Evolutionary conservation across 2,113 vertebrate genomes (phyloP).

Genomic region (Upupa epops): DNA sequence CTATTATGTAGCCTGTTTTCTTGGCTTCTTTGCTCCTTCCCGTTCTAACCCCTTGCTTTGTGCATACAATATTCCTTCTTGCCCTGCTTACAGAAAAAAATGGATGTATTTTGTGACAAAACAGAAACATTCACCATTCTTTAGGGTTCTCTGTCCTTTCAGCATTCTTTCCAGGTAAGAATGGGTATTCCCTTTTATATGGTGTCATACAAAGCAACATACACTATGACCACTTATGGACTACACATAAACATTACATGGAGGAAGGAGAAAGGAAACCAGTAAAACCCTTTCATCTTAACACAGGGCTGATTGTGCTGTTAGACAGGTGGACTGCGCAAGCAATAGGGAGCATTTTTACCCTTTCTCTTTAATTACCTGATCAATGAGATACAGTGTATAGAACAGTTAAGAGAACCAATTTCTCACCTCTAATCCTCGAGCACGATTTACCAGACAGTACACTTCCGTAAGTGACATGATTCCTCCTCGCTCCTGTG

Average conservation of each 20-base stretch:
- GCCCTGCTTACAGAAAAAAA: background rate
- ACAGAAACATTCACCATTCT: background rate
- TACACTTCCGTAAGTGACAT: slow-evolving; percentile 98
- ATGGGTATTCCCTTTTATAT: background rate
- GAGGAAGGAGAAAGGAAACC: background rate
- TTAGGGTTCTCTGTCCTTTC: background rate
- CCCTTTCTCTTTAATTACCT: background rate
- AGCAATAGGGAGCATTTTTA: background rate
- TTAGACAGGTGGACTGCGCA: background rate
- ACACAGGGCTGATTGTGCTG: background rate
- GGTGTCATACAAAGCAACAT: background rate
- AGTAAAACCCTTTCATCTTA: background rate
- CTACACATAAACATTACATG: background rate
- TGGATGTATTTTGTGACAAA: background rate
- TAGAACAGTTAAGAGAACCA: background rate
- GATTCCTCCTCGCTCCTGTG: slow-evolving; percentile 93
- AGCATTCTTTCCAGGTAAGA: background rate
- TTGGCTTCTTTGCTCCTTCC: background rate
- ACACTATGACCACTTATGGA: background rate
- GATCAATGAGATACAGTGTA: background rate
- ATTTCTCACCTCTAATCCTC: slow-evolving; percentile 91
- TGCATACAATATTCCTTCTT: background rate
- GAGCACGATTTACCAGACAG: slow-evolving; percentile 93
- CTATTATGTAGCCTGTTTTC: background rate
- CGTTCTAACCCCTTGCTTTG: background rate